Evolutionary conservation across 2,888 invertebrate genomes (phyloP).

Genomic region (Caenorhabditis uteleia): DNA sequence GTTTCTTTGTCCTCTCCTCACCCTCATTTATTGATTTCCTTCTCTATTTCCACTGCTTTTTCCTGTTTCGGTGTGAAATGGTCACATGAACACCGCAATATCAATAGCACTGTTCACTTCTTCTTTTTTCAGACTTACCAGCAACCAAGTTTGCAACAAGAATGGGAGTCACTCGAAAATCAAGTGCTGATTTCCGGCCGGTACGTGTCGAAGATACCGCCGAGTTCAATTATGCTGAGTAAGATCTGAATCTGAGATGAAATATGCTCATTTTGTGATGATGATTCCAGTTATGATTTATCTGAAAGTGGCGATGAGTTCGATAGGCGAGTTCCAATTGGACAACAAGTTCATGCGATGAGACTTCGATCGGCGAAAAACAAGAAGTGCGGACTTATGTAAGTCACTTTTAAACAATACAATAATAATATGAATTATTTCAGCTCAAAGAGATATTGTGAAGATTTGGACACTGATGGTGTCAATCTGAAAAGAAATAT

Average conservation of each 20-base stretch:
- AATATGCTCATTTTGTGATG: too few relatives aligned
- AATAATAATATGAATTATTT: neutral
- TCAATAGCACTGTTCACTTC: neutral
- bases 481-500: slow-evolving; percentile 58
- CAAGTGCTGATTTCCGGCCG: slow-evolving; percentile 29
- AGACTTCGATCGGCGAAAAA: too few relatives aligned
- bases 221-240: slow-evolving; percentile 60
- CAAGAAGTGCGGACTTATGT: too few relatives aligned
- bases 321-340: slow-evolving; percentile 20
- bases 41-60: too few relatives aligned
- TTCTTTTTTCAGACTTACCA: neutral
- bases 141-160: slow-evolving; percentile 1
- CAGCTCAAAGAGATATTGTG: slow-evolving; percentile 7
- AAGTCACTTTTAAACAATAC: too few relatives aligned
- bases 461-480: slow-evolving; percentile 51
- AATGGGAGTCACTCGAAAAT: slow-evolving; percentile 51
- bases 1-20: too few relatives aligned
- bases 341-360: slow-evolving; percentile 15
- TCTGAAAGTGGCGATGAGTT: slow-evolving; percentile 42
- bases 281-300: slow-evolving; percentile 50
- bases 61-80: too few relatives aligned
- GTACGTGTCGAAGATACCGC: slow-evolving; percentile 55
- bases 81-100: neutral
- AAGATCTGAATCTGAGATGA: slow-evolving; percentile 7
- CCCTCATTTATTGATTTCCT: too few relatives aligned